Evolutionary conservation across 2,113 vertebrate genomes (phyloP).

Genomic region (Corythornis madagascariensis): DNA sequence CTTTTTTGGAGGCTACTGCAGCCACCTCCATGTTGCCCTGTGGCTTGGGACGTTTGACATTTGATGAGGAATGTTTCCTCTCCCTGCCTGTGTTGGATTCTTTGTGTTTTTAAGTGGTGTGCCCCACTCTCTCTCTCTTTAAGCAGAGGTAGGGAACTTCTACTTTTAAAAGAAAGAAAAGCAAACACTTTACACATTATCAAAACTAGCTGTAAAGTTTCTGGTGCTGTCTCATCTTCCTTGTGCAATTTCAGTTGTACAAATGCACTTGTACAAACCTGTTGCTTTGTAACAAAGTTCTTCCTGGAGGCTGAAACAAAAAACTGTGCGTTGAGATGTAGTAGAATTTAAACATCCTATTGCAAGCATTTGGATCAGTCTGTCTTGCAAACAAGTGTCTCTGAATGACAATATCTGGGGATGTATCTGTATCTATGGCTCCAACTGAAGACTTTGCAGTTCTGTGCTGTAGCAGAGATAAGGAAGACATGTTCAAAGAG

Average conservation of each 20-base stretch:
- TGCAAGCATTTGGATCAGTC: background rate
- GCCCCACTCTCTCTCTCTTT: background rate
- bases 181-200: background rate
- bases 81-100: background rate
- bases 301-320: background rate
- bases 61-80: background rate
- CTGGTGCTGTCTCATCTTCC: fast-evolving
- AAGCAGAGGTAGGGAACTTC: background rate
- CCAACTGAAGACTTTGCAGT: background rate
- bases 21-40: fast-evolving
- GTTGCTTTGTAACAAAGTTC: background rate
- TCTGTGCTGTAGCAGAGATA: background rate
- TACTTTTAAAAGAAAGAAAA: background rate
- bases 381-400: background rate
- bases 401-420: background rate
- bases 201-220: background rate
- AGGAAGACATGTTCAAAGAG: background rate
- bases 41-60: background rate
- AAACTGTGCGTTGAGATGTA: background rate
- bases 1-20: background rate
- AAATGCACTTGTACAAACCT: background rate
- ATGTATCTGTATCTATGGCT: background rate
- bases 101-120: background rate
- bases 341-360: background rate
- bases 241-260: background rate